These are phyloP conservation scores for Anagyrus pseudococci DNA, from an alignment of 2,888 invertebrate species.

Conservation along the genomic window DNA sequence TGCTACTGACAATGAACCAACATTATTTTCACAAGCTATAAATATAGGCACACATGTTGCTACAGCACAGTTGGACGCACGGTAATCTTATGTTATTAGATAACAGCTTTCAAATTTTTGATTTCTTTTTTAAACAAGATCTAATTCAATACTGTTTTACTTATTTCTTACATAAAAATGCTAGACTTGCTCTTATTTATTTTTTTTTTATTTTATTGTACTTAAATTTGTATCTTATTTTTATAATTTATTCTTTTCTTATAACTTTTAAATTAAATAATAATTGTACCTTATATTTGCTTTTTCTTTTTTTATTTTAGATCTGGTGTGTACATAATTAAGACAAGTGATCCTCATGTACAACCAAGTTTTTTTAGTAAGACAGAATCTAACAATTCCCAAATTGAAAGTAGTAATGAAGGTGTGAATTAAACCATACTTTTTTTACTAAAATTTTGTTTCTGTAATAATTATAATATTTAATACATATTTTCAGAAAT, in stretches of 20 bases:
- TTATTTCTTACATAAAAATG: not conserved
- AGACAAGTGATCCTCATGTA: slow-evolving; percentile 49
- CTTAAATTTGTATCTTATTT: too few species aligned
- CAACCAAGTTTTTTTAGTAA: slow-evolving; percentile 31
- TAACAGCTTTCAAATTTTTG: not conserved
- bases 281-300: too few species aligned
- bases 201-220: too few species aligned
- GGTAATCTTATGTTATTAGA: slow-evolving; percentile 47
- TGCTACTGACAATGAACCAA: slow-evolving; percentile 50
- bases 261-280: not conserved
- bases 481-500: slow-evolving; percentile 21
- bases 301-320: slow-evolving; percentile 45
- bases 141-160: not conserved
- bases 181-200: too few species aligned
- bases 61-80: slow-evolving; percentile 53
- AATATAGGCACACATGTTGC: slow-evolving; percentile 52
- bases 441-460: not conserved
- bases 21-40: slow-evolving; percentile 51
- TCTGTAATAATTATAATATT: not conserved
- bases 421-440: slow-evolving; percentile 9
- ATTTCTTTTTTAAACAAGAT: not conserved
- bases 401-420: slow-evolving; percentile 18
- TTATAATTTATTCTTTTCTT: not conserved
- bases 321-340: slow-evolving; percentile 56
- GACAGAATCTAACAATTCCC: slow-evolving; percentile 18